Percentiles rank a stretch among this genome's conserved stretches.
Conservation (phyloP, 1,140 invertebrate genomes). For the Lycorma delicatula region DNA sequence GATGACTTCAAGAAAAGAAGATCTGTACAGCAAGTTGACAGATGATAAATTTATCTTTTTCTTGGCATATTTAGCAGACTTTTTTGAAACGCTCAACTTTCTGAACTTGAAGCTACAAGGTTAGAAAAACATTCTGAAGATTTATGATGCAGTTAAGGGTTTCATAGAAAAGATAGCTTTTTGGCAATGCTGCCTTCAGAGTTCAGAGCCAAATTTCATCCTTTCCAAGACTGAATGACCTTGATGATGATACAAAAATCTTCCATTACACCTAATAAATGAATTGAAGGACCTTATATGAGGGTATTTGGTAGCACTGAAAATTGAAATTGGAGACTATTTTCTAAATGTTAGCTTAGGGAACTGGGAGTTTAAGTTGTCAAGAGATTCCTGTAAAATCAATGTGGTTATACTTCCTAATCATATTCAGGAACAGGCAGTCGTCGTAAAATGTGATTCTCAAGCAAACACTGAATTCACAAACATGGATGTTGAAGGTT, state of each 20-base stretch:
- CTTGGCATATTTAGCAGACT: constrained; percentile 5
- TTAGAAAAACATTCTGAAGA: no score
- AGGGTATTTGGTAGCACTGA: neutral
- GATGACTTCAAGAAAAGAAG: neutral
- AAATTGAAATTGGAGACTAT: constrained; percentile 5
- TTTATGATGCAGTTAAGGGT: no score
- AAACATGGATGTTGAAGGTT: constrained; percentile 3
- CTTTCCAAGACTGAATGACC: no score
- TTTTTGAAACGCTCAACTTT: constrained; percentile 22
- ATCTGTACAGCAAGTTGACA: constrained; percentile 7
- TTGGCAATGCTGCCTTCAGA: no score
- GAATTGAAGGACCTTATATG: constrained; percentile 9
- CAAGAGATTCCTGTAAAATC: neutral
- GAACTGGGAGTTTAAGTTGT: constrained; percentile 8
- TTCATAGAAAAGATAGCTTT: no score
- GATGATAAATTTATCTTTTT: constrained; percentile 12
- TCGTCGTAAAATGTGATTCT: neutral
- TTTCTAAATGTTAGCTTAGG: constrained; percentile 1
- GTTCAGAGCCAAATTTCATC: no score
- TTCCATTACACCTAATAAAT: neutral
- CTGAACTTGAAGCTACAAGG: constrained; percentile 26
- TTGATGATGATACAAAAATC: constrained; percentile 14
- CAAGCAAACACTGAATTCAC: neutral
- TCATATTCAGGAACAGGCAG: constrained; percentile 1
- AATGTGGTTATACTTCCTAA: constrained; percentile 6